Evolutionary conservation across 2,113 vertebrate species (phyloP), one percentile per base, ranked within the genome.

Genomic region (Drymodes brunneopygia): DNA sequence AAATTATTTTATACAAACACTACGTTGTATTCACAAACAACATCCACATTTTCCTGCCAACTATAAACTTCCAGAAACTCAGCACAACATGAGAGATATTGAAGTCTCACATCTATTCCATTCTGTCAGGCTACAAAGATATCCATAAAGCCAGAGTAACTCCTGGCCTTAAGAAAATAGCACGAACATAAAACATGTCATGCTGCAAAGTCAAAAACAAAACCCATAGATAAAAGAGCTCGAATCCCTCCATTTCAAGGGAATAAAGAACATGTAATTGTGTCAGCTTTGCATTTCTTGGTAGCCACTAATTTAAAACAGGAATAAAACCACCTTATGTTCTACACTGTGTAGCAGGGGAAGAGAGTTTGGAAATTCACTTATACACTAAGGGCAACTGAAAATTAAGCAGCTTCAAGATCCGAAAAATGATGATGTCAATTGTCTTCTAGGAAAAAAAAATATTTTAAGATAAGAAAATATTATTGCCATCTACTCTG

Each of bases 111-210:
- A 58, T 70, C 35, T 64, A 21, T 78, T 74, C 36, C 51, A 14
- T 19, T 56, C 18, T 33, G n/a, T 79, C 48, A 80, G 31, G 28
- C 31, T 72, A 53, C 12, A 25, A 67, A 72, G 6, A 18, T 12
- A 21, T 48, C 29, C 28, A 7, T 20, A 61, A 93, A 33, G 29
- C 9, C 57, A 90, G 50, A 65, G 27, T 22, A 86, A 80, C 31
- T 50, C 38, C 36, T 62, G 38, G 28, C 33, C 89, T 83, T 45
- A 70, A 36, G 23, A 61, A 85, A 90, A 29, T 1, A 77, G 23
- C 29, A 62, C 0, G 0, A 70, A 61, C 8, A 62, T n/a, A 81
- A 90, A 88, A 38, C 4, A 2, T 23, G 15, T 22, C 50, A 51
- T 15, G 20, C n/a, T 65, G 36, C 7, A 87, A 15, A 90, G 21